Evolutionary conservation across 2,888 invertebrate genomes (phyloP).

Genomic region (Amorpha juglandis): DNA sequence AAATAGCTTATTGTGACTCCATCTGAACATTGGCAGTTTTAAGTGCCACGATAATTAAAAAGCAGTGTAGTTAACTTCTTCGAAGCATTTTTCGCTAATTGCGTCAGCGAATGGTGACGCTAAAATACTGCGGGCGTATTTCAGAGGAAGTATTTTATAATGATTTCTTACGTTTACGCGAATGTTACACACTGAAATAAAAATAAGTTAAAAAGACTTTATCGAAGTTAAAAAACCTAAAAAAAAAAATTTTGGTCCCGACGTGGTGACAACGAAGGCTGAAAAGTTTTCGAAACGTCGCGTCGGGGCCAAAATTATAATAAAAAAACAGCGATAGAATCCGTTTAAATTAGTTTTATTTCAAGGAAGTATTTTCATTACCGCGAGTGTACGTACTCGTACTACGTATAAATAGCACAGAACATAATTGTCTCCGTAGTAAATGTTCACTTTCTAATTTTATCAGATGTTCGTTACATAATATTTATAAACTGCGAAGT

Average conservation of each 20-base stretch:
- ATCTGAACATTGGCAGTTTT: not conserved
- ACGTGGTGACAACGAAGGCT: too few relatives aligned
- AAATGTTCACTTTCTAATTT: constrained; percentile 10
- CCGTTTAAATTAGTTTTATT: too few relatives aligned
- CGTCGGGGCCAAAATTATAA: too few relatives aligned
- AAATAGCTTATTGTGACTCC: constrained; percentile 6
- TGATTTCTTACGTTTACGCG: too few relatives aligned
- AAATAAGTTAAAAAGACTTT: too few relatives aligned
- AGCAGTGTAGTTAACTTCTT: not conserved
- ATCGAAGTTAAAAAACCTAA: too few relatives aligned
- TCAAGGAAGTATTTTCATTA: constrained; percentile 14
- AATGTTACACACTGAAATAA: too few relatives aligned
- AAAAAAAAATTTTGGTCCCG: too few relatives aligned
- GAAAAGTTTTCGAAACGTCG: too few relatives aligned
- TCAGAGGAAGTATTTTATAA: constrained; percentile 5
- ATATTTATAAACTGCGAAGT: constrained; percentile 11
- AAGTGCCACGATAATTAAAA: constrained; percentile 1
- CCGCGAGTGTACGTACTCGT: not conserved
- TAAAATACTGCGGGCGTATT: not conserved
- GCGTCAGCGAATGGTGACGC: not conserved
- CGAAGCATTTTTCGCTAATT: not conserved
- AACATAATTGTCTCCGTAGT: constrained; percentile 4
- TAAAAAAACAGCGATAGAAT: too few relatives aligned
- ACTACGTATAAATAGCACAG: not conserved
- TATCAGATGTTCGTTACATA: not conserved